Base-by-base conservation (phyloP, 2,888 invertebrate genomes). In the Leuctra nigra region DNA sequence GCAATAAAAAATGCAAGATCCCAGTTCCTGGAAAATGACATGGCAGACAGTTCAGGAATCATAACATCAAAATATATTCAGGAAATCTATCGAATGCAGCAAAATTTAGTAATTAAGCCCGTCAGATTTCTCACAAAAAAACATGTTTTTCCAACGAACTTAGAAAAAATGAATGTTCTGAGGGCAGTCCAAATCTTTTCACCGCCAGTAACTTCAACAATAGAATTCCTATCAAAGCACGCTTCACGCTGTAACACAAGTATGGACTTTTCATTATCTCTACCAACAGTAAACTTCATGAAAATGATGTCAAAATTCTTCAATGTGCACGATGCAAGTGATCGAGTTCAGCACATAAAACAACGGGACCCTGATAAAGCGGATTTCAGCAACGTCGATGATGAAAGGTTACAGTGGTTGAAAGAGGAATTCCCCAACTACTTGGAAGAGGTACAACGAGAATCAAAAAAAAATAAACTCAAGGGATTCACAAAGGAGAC, bases 171-270 rank as follows among this genome's bases (percentile, higher is more conserved):
- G 38, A 38, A 38, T 38, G 38, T 38, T n/a, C n/a, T n/a, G n/a
- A n/a, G n/a, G n/a, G n/a, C n/a, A n/a, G n/a, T n/a, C n/a, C 38
- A 38, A 38, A n/a, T 38, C 6, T 38, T 38, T 38, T 38, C 38
- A 9, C n/a, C 16, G 4, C 38, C 38, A 6, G 38, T 38, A 4
- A 38, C 38, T 6, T 6, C 38, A 38, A 38, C 38, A 9, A 38
- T 38, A 4, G 38, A 38, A n/a, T 38, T n/a, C 16, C 6, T 38
- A n/a, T 14, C n/a, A 9, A n/a, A 6, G 6, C 13, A 38, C n/a
- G 38, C 9, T n/a, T 4, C 7, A 9, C 4, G n/a, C 6, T 38
- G 29, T 11, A 29, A 11, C 29, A 29, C 29, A 29, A 11, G 29
- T 11, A 29, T 29, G 29, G 29, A 29, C 16, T 38, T 38, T 38